Percentiles rank a stretch among this genome's conserved stretches.
Conservation (phyloP, 2,888 invertebrate genomes). For the Eupithecia insigniata region DNA sequence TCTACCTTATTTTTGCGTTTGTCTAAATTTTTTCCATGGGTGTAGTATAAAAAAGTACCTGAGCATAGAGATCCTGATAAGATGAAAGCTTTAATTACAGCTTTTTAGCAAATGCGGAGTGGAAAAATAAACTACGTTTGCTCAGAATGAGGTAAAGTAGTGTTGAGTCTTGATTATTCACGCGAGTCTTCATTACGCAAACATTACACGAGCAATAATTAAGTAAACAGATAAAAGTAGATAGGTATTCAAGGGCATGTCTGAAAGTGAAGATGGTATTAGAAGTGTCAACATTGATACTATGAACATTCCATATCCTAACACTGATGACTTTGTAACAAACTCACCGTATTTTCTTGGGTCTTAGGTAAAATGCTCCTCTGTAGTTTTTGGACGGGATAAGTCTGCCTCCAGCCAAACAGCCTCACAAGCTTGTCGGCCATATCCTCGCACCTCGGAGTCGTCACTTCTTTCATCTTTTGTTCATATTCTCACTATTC, state of each 20-base stretch:
- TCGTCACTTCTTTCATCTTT: conserved; percentile 83
- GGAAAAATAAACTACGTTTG: background rate
- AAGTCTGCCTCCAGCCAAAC: conserved; percentile 92
- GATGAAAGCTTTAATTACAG: background rate
- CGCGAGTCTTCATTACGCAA: conserved; percentile 3
- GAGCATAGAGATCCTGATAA: background rate
- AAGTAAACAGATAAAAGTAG: conserved; percentile 29
- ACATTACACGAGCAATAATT: conserved; percentile 16
- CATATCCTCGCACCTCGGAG: conserved; percentile 89
- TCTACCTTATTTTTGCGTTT: too few species aligned
- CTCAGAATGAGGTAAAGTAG: background rate
- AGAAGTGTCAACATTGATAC: conserved; percentile 5
- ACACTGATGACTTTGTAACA: background rate
- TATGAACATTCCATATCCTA: conserved; percentile 3
- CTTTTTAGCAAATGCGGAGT: background rate
- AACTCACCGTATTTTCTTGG: conserved; percentile 64
- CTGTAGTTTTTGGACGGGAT: conserved; percentile 91
- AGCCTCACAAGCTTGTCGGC: conserved; percentile 90
- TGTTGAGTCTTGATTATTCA: background rate
- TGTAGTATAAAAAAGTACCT: background rate
- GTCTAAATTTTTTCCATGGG: too few species aligned
- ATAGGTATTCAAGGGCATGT: conserved; percentile 26
- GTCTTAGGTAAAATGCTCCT: conserved; percentile 82
- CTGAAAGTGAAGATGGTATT: conserved; percentile 11
- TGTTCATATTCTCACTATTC: conserved; percentile 12